These are phyloP conservation scores for Luperina nickerlii DNA, from an alignment of 2,888 invertebrate species.

Conservation along the genomic window DNA sequence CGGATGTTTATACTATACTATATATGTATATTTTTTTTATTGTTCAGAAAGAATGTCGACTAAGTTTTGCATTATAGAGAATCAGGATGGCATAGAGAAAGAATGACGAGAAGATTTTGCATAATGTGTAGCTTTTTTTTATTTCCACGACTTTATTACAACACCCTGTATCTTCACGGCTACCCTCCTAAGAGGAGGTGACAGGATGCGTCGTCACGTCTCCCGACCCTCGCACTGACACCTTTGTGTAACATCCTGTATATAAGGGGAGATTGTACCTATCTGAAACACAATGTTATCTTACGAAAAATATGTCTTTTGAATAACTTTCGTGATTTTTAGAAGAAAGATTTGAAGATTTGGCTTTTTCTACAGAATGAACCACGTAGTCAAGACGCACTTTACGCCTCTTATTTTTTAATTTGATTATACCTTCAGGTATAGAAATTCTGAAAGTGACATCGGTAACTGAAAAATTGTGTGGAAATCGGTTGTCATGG, in stretches of 20 bases:
- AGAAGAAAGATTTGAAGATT: neutral
- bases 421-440: neutral
- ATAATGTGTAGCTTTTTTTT: conserved; percentile 1
- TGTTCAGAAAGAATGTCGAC: neutral
- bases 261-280: conserved; percentile 64
- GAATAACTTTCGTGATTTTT: conserved; percentile 26
- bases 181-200: conserved; percentile 55
- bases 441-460: neutral
- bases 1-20: no score
- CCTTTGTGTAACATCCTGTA: conserved; percentile 60
- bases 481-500: no score
- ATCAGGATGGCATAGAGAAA: neutral
- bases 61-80: neutral
- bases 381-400: conserved; percentile 11
- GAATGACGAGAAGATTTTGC: neutral
- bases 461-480: no score
- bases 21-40: no score
- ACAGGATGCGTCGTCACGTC: conserved; percentile 68
- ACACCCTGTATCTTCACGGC: conserved; percentile 42
- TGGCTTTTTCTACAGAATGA: neutral
- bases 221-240: conserved; percentile 60
- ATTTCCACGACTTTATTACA: conserved; percentile 1
- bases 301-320: conserved; percentile 36
- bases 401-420: neutral
- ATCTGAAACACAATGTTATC: conserved; percentile 54